Evolutionary conservation across 2,113 vertebrate species (phyloP).

Genomic region (Chinchilla lanigera): DNA sequence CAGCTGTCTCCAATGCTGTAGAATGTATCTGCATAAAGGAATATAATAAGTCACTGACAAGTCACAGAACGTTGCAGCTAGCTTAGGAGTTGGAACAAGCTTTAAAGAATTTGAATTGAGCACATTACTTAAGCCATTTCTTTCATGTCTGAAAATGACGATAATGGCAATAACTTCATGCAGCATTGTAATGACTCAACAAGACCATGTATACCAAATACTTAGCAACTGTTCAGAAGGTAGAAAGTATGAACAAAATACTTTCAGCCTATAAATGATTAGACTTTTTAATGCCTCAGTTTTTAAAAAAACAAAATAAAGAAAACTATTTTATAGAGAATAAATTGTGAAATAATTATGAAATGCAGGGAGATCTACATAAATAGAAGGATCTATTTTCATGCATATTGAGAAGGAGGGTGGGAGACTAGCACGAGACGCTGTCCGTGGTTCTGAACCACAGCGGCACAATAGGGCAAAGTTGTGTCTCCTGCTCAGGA

Average conservation of each 20-base stretch:
- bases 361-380: not conserved
- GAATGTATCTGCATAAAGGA: conserved; percentile 91
- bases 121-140: not conserved
- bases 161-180: not conserved
- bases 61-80: not conserved
- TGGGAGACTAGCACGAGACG: rapidly evolving
- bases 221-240: not conserved
- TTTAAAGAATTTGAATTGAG: not conserved
- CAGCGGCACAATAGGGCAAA: not conserved
- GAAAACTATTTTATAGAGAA: not conserved
- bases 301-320: not conserved
- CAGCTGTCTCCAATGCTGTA: conserved; percentile 96
- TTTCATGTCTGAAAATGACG: not conserved
- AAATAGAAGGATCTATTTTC: not conserved
- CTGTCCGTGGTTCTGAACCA: conserved; percentile 76
- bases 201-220: not conserved
- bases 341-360: not conserved
- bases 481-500: not conserved
- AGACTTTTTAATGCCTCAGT: not conserved
- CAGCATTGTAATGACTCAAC: not conserved
- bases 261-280: not conserved
- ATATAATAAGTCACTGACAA: not conserved
- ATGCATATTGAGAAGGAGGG: not conserved
- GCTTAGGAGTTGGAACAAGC: not conserved
- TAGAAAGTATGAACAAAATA: not conserved